Conservation (phyloP, 2,888 invertebrate species). For the Gandaritis pyraliata region DNA sequence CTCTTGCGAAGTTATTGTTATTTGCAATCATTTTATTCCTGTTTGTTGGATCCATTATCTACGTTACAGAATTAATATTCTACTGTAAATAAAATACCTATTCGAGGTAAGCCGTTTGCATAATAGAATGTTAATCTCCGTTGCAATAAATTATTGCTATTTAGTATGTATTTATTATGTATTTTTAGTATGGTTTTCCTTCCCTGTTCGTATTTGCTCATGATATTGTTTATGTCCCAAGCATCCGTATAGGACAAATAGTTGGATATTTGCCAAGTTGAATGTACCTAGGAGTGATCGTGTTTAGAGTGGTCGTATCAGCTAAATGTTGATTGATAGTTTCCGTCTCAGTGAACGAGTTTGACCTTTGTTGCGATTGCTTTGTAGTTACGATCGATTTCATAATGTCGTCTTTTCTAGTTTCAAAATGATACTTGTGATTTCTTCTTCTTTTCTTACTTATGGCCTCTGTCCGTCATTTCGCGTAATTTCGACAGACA, state of each 20-base stretch:
- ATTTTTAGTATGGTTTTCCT: conserved; percentile 31
- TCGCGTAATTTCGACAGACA: too few relatives aligned
- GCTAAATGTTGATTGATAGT: conserved; percentile 75
- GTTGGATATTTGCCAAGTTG: conserved; percentile 73
- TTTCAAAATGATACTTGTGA: too few relatives aligned
- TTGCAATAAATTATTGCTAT: conserved; percentile 19
- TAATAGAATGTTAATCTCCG: conserved; percentile 24
- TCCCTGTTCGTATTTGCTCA: conserved; percentile 20
- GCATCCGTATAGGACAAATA: conserved; percentile 40
- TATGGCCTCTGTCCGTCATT: too few relatives aligned
- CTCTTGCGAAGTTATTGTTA: conserved; percentile 4
- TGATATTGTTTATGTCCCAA: conserved; percentile 27
- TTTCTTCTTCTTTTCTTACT: not conserved
- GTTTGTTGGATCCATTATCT: conserved; percentile 11
- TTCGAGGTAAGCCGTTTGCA: conserved; percentile 16
- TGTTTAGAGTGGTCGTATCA: conserved; percentile 74
- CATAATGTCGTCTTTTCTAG: conserved; percentile 24
- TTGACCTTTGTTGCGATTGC: conserved; percentile 60
- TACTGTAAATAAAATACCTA: conserved; percentile 9
- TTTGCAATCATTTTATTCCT: conserved; percentile 11
- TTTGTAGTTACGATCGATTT: conserved; percentile 46
- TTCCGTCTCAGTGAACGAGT: conserved; percentile 66
- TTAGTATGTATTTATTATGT: too few relatives aligned
- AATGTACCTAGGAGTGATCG: conserved; percentile 72
- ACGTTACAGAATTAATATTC: conserved; percentile 13